Evolutionary conservation across 2,888 invertebrate species (phyloP), one percentile per base, ranked within the genome.

Genomic region (Drosophila demipolita): DNA sequence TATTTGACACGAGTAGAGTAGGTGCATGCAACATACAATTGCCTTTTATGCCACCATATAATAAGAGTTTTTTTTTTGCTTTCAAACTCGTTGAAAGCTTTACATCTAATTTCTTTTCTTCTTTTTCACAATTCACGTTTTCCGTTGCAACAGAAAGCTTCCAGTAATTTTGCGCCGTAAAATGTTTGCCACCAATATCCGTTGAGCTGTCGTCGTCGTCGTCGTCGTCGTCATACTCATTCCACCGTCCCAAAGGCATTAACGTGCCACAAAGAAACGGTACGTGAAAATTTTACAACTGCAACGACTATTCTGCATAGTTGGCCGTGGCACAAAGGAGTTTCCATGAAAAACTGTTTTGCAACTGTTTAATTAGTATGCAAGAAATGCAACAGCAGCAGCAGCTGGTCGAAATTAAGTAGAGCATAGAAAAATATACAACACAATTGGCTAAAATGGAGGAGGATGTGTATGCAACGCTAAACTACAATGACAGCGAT

Each of bases 121-220:
- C 33, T 49, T 54, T n/a, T 71, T 32, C 26, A n/a, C 53, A 54
- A 78, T 71, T 58, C 60, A 32, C 49, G 23, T 73, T 79, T 35
- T 70, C 48, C 40, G 52, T 75, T 88, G 68, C 89, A 86, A 82
- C 66, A 55, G 52, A 62, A 61, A 77, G 70, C 80, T 83, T 90
- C 87, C 87, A 82, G 78, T 70, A 67, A 87, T 87, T 87, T 72
- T 69, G 75, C 60, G 73, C 66, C 73, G 76, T 83, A 83, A 90
- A 87, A 89, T 87, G 80, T 78, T 87, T 89, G 87, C 87, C 73
- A 75, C 73, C 80, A 89, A 87, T 87, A 89, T 90, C 87, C 87
- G 89, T 52, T 66, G 54, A 72, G 62, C 70, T 69, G 82, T 64
- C 73, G 73, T 74, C 70, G 54, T 49, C 61, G 70, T 29, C 67